phyloP scores from a whole-genome alignment of 1,140 invertebrate genomes.

The Drosophila fuyamai region DNA sequence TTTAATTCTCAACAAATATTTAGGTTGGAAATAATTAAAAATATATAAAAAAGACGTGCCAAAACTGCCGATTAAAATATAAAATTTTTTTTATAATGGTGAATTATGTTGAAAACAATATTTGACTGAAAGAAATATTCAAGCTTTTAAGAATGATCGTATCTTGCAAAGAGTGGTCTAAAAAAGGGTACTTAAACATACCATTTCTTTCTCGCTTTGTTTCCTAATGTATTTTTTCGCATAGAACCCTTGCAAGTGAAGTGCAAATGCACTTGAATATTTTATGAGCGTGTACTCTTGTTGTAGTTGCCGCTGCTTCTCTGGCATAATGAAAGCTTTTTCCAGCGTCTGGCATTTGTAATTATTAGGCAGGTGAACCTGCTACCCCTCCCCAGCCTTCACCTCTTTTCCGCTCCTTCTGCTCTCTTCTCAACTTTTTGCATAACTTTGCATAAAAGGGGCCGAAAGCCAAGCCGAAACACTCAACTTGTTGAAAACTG shows the following conservation, averaged over 20 bases:
- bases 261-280: conserved; percentile 78
- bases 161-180: background rate
- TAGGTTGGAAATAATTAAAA: no score
- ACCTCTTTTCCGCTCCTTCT: conserved; percentile 10
- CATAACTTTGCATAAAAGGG: conserved; percentile 41
- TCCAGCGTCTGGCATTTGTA: conserved; percentile 47
- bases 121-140: background rate
- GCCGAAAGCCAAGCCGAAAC: conserved; percentile 7
- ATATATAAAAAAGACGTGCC: no score
- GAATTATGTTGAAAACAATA: background rate
- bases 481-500: conserved; percentile 44
- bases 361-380: conserved; percentile 49
- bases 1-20: no score
- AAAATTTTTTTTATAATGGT: no score
- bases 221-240: conserved; percentile 38
- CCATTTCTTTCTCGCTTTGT: conserved; percentile 11
- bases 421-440: conserved; percentile 6
- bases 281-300: conserved; percentile 61
- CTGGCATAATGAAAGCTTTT: conserved; percentile 59
- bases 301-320: conserved; percentile 30
- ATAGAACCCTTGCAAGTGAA: conserved; percentile 39
- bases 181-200: conserved; percentile 12
- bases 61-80: no score
- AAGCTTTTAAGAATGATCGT: background rate
- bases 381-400: conserved; percentile 6